Base-by-base conservation (phyloP, 2,888 invertebrate genomes). In the Erebia aethiops region DNA sequence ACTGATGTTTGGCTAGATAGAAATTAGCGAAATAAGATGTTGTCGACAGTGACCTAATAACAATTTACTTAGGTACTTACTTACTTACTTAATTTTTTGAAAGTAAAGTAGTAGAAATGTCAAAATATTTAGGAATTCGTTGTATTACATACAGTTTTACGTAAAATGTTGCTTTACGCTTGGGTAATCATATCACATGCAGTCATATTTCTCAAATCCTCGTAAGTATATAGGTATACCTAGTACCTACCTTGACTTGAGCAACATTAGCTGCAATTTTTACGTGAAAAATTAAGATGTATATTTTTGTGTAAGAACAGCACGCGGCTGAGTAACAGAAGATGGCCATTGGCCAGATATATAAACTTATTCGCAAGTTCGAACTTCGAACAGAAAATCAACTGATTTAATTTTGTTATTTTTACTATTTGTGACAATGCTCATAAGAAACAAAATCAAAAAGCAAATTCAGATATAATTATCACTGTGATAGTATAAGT, bases 51-150 rank as follows among this genome's bases (percentile, higher is more conserved):
- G 3, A 18, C 10, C 18, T 18, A 51, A n/a, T n/a, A 51, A 14
- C n/a, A 35, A 35, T 35, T 13, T 13, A 46, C n/a, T n/a, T n/a
- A n/a, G n/a, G n/a, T n/a, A n/a, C n/a, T n/a, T n/a, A n/a, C n/a
- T n/a, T n/a, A n/a, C n/a, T n/a, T n/a, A n/a, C 2, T 10, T 11
- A 54, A 11, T 18, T 54, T 54, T 3, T 18, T 18, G 16, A 16
- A 54, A 54, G 54, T 52, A 18, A 16, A 8, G 8, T 54, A 2
- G 3, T 5, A 51, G 51, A 51, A n/a, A 51, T 21, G 57, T 57
- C 26, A 57, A 57, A n/a, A 58, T 58, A 41, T n/a, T 58, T 41
- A 41, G 58, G 35, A n/a, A 58, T 41, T 35, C 7, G 58, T 11
- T 13, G 21, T 57, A 13, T 57, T 57, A 26, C 57, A 54, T 54